Percentiles rank a stretch among this genome's conserved stretches.
Evolutionary conservation across 2,888 invertebrate genomes (phyloP).

Genomic region (Sphecodes monilicornis): DNA sequence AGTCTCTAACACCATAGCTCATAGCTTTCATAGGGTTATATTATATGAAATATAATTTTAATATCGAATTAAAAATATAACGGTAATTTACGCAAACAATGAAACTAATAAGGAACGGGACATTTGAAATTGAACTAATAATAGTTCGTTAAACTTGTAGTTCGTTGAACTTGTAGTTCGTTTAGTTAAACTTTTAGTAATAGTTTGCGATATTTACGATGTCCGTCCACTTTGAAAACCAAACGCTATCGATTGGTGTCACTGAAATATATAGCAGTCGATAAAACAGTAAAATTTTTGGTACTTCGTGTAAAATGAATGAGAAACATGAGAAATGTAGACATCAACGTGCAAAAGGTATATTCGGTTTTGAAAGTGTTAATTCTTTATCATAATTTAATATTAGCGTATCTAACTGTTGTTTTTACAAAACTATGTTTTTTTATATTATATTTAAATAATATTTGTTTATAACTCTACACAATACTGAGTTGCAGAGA

Average conservation of each 20-base stretch:
- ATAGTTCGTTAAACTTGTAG: too few species aligned
- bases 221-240: neutral
- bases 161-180: too few species aligned
- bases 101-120: neutral
- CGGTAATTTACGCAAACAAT: neutral
- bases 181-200: neutral
- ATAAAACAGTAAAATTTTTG: constrained; percentile 5
- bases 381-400: neutral
- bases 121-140: neutral
- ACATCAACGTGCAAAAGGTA: neutral
- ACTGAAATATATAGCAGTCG: neutral
- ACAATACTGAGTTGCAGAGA: too few species aligned
- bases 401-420: neutral
- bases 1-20: neutral
- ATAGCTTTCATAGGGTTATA: neutral
- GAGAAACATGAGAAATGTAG: neutral
- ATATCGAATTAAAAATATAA: neutral
- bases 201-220: neutral
- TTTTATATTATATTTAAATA: neutral
- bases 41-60: neutral
- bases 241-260: neutral
- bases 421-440: neutral
- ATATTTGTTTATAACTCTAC: too few species aligned
- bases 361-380: neutral
- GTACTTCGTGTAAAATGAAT: neutral